Base-by-base conservation (phyloP, 2,113 vertebrate species). In the Ascaphus truei region DNA sequence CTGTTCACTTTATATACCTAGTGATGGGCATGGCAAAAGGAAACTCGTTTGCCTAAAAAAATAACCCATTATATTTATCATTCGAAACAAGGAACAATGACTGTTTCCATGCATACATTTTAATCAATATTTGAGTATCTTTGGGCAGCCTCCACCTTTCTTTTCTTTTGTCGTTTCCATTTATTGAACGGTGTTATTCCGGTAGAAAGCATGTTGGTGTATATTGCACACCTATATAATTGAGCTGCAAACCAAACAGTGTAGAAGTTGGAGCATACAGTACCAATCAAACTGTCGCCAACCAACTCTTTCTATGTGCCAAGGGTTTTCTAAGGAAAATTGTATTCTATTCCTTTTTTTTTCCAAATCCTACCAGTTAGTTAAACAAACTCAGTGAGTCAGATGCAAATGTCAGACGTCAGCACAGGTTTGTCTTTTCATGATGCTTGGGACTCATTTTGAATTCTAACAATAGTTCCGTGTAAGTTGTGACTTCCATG, bases 121-220 rank as follows among this genome's bases (percentile, higher is more conserved):
- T 22, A 18, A 60, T 69, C 66, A 69, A 60, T 60, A 69, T 69
- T 69, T 69, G 66, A 69, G 58, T 29, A 58, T 13, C 30, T 33
- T 36, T 8, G 22, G 48, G 9, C 36, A 18, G 26, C 18, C n/a
- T 13, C 41, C 55, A 41, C 25, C 33, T 50, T 65, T 53, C 18
- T 15, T 16, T 20, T 55, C 12, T 7, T 45, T 3, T 45, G 16
- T 45, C 8, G 41, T 11, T 9, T 9, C 16, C 8, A 7, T 57
- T 57, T 34, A 34, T 36, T 57, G 29, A 3, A 18, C 22, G 3
- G 16, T 22, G 30, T 34, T 16, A 57, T 34, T 18, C 6, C n/a
- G 22, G 53, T 16, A 7, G 30, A 36, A 57, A 34, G n/a, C n/a
- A n/a, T n/a, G n/a, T n/a, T n/a, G n/a, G n/a, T n/a, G n/a, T n/a